Base-by-base conservation (phyloP, 2,797 vertebrate genomes). In the Scyliorhinus canicula region DNA sequence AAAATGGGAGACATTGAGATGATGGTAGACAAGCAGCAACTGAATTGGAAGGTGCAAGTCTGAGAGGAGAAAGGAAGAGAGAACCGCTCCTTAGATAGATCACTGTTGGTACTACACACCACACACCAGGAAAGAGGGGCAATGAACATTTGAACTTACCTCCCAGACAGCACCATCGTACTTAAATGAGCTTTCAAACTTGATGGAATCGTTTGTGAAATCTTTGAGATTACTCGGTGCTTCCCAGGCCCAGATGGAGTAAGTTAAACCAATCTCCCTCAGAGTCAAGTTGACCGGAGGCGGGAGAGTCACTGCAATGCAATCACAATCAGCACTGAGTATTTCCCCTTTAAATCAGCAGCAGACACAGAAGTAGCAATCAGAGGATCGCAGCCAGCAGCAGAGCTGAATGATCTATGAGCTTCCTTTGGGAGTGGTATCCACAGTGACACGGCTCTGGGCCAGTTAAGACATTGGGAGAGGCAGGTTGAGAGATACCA, bases 201-300 rank as follows among this genome's bases (percentile, higher is more conserved):
- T 50, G 67, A 50, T 4, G 5, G 0, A 14, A n/a, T 14, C 0
- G 0, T 24, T 52, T 26, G 31, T 71, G 65, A 14, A 3, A 19
- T 74, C 52, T 52, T 95, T 0, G 0, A 71, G 0, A 1, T 96
- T 95, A 82, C 96, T 96, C 0, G 97, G 97, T 67, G 96, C 95
- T 86, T 85, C 96, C 97, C 97, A 97, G 0, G 96, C 97, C 97
- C 97, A 97, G 0, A 96, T 97, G 97, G 97, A 97, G 95, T 95
- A 96, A 88, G 97, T 82, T 24, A 96, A 96, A 95, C 97, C 97
- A 44, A 97, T 97, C 77, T 97, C 96, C 95, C 96, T 95, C 95
- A 97, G 96, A 71, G 57, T 95, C 95, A 97, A 95, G 95, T 96
- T 96, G 0, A 96, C 97, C 55, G 97, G 97, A 74, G 96, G 96